Evolutionary conservation across 2,888 invertebrate species (phyloP).

Genomic region (Leucophora obtusa): DNA sequence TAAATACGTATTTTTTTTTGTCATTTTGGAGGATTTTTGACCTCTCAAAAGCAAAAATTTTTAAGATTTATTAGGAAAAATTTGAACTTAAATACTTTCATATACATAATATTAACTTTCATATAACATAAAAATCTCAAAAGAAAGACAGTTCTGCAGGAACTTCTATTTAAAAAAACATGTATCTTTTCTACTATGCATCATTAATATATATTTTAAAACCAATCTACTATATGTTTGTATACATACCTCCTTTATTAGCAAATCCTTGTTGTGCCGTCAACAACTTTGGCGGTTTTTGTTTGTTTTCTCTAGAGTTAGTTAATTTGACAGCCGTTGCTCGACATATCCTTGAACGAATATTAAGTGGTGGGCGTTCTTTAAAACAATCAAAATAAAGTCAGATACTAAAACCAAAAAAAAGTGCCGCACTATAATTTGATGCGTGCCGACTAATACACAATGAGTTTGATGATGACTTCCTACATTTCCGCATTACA

Average conservation of each 20-base stretch:
- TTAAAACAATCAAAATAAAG: slow-evolving; percentile 68
- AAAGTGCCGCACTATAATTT: slow-evolving; percentile 56
- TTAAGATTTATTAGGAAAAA: too few species aligned
- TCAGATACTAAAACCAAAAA: slow-evolving; percentile 28
- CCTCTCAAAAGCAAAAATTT: too few species aligned
- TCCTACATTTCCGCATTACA: slow-evolving; percentile 56
- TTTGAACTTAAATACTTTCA: too few species aligned
- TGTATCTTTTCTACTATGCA: too few species aligned
- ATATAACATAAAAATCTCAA: too few species aligned
- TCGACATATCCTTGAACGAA: slow-evolving; percentile 57
- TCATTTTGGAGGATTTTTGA: too few species aligned
- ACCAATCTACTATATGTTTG: too few species aligned
- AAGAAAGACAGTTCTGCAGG: too few species aligned
- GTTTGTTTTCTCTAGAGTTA: slow-evolving; percentile 42
- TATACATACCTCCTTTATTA: slow-evolving; percentile 1
- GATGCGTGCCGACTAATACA: slow-evolving; percentile 69
- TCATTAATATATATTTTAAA: too few species aligned
- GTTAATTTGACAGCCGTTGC: slow-evolving; percentile 57
- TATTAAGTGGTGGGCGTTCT: slow-evolving; percentile 68
- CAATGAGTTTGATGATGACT: slow-evolving; percentile 61
- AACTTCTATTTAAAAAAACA: too few species aligned
- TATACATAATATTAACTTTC: too few species aligned
- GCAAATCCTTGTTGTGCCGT: slow-evolving; percentile 1
- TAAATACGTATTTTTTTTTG: too few species aligned
- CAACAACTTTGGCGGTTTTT: slow-evolving; percentile 44